phyloP scores from a whole-genome alignment of 2,113 vertebrate genomes.

The Macheiramphus alcinus region DNA sequence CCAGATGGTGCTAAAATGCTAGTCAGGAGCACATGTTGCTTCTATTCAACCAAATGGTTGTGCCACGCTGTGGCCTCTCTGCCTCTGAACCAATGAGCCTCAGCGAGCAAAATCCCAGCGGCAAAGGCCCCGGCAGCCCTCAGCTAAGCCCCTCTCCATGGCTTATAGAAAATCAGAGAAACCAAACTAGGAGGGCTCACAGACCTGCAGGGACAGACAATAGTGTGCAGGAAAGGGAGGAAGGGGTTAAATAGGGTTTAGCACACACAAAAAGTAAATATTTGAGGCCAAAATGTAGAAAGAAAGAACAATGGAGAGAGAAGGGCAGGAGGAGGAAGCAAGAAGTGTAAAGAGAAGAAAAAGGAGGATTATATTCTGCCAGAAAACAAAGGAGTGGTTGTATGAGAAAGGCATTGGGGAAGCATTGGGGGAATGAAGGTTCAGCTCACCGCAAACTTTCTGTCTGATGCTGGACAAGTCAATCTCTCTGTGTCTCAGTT shows the following conservation, averaged over 20 bases:
- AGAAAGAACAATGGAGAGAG: conserved; percentile 19
- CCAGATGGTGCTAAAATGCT: conserved; percentile 56
- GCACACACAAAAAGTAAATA: conserved; percentile 15
- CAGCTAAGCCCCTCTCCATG: neutral
- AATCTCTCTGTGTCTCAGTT: conserved; percentile 30
- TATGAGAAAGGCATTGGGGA: neutral
- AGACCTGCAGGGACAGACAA: neutral
- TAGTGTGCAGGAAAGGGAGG: neutral
- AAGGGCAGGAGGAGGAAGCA: neutral
- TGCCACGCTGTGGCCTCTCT: conserved; percentile 32
- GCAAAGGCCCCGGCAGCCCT: neutral
- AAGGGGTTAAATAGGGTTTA: conserved; percentile 31
- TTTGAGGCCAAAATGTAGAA: conserved; percentile 10
- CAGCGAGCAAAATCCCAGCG: neutral
- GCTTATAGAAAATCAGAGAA: neutral
- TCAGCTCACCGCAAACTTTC: conserved; percentile 28
- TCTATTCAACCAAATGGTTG: conserved; percentile 39
- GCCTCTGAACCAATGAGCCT: conserved; percentile 14
- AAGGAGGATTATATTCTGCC: conserved; percentile 18
- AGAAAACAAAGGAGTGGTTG: conserved; percentile 37
- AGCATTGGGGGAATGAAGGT: neutral
- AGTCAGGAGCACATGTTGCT: conserved; percentile 17
- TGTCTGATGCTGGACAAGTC: conserved; percentile 34
- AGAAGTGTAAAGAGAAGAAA: conserved; percentile 33
- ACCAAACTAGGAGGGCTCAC: neutral